Evolutionary conservation across 2,113 vertebrate species (phyloP).

Genomic region (Panurus biarmicus): DNA sequence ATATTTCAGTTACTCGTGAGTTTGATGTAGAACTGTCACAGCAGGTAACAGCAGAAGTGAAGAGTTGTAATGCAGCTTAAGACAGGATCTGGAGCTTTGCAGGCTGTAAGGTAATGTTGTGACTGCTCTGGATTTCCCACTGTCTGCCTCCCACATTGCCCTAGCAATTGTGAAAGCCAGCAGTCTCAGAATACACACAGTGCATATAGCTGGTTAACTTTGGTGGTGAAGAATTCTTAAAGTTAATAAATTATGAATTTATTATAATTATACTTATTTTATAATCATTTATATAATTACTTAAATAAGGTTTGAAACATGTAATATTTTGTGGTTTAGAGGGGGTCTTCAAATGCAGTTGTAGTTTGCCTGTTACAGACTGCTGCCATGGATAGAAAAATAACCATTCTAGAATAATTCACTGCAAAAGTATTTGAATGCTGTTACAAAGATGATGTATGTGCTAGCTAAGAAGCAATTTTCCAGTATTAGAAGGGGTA

Average conservation of each 20-base stretch:
- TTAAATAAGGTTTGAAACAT: neutral
- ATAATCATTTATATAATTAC: accelerated
- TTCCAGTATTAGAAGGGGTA: neutral
- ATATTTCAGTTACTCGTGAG: neutral
- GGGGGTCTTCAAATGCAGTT: neutral
- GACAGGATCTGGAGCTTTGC: neutral
- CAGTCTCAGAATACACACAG: neutral
- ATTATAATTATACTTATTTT: neutral
- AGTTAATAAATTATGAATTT: neutral
- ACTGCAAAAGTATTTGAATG: neutral
- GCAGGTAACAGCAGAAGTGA: neutral
- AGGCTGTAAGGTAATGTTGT: neutral
- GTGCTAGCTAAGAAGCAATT: neutral
- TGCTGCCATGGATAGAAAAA: neutral
- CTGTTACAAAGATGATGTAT: neutral
- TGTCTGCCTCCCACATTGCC: accelerated
- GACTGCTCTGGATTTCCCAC: neutral
- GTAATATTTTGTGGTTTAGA: neutral
- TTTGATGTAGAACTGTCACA: neutral
- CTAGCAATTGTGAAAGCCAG: neutral
- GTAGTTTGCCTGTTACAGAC: neutral
- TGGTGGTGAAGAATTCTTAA: neutral
- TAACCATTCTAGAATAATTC: neutral
- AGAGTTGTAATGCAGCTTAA: neutral
- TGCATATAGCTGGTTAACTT: neutral